These are phyloP conservation scores for Microcebus jonahi DNA, from an alignment of 2,113 vertebrate species.

Conservation along the genomic window DNA sequence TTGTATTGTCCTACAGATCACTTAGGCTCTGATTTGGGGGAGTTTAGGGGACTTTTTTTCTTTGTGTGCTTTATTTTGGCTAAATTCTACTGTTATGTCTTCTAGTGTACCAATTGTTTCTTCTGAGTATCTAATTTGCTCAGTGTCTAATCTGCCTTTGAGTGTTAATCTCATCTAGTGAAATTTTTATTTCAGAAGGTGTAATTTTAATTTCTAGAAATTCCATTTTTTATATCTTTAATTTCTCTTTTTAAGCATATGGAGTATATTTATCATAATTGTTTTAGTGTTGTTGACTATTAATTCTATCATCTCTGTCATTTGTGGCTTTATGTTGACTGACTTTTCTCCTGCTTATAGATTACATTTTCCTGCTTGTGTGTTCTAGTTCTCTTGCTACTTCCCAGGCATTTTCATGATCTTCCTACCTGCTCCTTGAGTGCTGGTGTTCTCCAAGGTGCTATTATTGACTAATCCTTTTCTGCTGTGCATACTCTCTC, in stretches of 20 bases:
- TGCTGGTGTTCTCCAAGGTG: background rate
- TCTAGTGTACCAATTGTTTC: constrained; percentile 2
- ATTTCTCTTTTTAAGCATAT: constrained; percentile 37
- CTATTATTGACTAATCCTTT: background rate
- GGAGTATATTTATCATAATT: background rate
- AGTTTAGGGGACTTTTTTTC: background rate
- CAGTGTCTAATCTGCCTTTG: background rate
- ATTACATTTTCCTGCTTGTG: background rate
- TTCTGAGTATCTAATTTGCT: background rate
- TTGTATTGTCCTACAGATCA: background rate
- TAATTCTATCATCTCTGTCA: background rate
- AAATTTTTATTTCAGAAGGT: constrained; percentile 48
- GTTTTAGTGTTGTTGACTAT: background rate
- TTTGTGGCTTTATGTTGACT: constrained; percentile 4
- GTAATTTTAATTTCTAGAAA: constrained; percentile 40
- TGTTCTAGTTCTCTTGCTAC: background rate
- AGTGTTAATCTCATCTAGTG: background rate
- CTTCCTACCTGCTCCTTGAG: background rate
- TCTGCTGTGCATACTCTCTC: background rate
- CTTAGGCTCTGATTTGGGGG: background rate
- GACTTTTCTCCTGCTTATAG: background rate
- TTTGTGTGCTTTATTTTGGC: background rate
- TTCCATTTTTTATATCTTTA: background rate
- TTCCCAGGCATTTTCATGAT: background rate
- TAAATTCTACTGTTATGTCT: background rate